Evolutionary conservation across 2,113 vertebrate genomes (phyloP).

Genomic region (Rhombomys opimus): DNA sequence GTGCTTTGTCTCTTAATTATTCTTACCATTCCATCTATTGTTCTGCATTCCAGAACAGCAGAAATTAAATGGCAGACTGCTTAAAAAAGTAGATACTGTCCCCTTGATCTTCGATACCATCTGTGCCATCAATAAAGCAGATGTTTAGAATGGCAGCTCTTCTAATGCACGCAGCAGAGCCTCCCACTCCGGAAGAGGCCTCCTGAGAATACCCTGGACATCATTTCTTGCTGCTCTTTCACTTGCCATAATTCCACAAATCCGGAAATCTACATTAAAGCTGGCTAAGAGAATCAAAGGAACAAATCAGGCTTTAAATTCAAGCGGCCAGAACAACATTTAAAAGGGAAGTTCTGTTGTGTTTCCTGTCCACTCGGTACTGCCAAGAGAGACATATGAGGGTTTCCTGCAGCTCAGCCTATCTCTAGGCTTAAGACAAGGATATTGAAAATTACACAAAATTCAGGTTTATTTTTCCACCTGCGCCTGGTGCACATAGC

Average conservation of each 20-base stretch:
- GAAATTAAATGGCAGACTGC: conserved; percentile 51
- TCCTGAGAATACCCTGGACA: not conserved
- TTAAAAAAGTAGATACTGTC: conserved; percentile 13
- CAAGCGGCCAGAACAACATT: conserved; percentile 9
- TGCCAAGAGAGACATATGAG: not conserved
- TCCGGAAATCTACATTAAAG: not conserved
- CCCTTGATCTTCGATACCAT: conserved; percentile 35
- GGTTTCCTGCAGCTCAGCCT: not conserved
- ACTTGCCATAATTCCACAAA: not conserved
- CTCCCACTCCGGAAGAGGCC: not conserved
- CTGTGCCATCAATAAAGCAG: conserved; percentile 56
- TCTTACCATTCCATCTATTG: conserved; percentile 40
- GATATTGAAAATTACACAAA: conserved; percentile 57
- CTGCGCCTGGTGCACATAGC: not conserved
- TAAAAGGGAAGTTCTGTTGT: conserved; percentile 43
- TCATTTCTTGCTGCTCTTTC: not conserved
- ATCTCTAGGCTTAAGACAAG: conserved; percentile 43
- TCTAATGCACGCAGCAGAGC: not conserved
- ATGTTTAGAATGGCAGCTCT: not conserved
- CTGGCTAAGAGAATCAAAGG: not conserved
- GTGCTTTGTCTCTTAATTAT: conserved; percentile 59
- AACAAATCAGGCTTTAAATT: conserved; percentile 25
- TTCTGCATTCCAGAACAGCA: conserved; percentile 57
- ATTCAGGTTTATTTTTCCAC: conserved; percentile 57
- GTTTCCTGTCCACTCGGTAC: not conserved